A percentile compares a stretch with the other conserved stretches of the same genome.
Conservation (phyloP, 1,140 invertebrate species). For the Drosophila subobscura region DNA sequence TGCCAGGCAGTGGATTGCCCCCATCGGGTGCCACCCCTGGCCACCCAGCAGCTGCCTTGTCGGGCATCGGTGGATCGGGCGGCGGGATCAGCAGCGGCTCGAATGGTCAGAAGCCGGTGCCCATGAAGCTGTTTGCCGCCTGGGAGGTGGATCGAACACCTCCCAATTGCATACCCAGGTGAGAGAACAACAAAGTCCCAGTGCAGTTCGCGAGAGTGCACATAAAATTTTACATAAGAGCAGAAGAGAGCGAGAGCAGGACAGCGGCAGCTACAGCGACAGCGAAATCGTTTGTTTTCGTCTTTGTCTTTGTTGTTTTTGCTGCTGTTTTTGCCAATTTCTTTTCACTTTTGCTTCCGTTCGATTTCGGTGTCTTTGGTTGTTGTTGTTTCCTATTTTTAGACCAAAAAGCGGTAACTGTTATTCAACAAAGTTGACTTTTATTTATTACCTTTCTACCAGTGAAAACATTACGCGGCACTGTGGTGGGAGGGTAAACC, state of each 20-base stretch:
- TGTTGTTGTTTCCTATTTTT: no score
- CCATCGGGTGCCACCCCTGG: conserved; percentile 6
- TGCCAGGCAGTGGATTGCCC: conserved; percentile 12
- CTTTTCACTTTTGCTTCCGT: conserved; percentile 3
- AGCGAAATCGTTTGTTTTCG: conserved; percentile 28
- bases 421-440: conserved; percentile 22
- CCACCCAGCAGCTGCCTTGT: conserved; percentile 29
- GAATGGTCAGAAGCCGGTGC: conserved; percentile 90
- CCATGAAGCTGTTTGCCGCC: conserved; percentile 98
- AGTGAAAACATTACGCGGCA: background rate
- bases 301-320: conserved; percentile 7
- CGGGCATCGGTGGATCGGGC: conserved; percentile 31
- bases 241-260: no score
- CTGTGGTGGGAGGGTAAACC: no score
- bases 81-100: conserved; percentile 28
- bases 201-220: conserved; percentile 28
- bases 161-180: conserved; percentile 98
- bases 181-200: conserved; percentile 56
- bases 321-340: conserved; percentile 20
- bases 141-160: conserved; percentile 99
- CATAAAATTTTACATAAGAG: conserved; percentile 27
- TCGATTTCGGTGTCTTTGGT: conserved; percentile 16
- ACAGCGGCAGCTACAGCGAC: background rate
- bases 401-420: conserved; percentile 22
- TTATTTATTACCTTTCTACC: conserved; percentile 12